Evolutionary conservation across 2,797 vertebrate genomes (phyloP).

Genomic region (Streptopelia turtur): DNA sequence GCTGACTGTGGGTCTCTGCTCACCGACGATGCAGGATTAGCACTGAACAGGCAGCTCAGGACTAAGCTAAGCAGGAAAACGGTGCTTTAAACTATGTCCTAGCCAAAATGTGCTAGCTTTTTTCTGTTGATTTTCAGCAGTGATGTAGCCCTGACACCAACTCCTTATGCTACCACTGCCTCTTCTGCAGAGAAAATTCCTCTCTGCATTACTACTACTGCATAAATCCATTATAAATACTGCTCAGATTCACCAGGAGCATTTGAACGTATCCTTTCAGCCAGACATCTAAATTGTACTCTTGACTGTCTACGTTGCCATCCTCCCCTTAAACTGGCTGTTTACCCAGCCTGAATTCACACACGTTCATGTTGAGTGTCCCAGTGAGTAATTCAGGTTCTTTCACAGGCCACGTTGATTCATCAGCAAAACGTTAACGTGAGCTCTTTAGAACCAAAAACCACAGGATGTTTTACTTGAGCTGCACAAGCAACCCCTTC

Average conservation of each 20-base stretch:
- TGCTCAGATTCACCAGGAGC: neutral
- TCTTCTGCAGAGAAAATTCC: neutral
- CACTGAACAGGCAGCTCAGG: neutral
- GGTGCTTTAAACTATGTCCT: neutral
- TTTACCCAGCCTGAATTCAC: neutral
- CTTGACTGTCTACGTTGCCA: neutral
- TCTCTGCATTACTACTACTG: neutral
- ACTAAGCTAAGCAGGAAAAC: neutral
- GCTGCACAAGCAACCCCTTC: slow-evolving; percentile 6
- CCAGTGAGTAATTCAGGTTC: slow-evolving; percentile 7
- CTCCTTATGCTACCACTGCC: neutral
- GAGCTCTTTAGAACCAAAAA: slow-evolving; percentile 14
- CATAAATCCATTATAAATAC: neutral
- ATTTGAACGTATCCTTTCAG: neutral
- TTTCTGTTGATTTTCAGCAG: neutral
- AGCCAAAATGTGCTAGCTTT: neutral
- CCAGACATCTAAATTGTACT: neutral
- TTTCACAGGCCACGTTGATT: neutral
- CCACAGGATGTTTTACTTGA: slow-evolving; percentile 53
- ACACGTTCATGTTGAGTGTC: neutral
- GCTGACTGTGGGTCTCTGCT: neutral
- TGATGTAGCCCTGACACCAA: neutral
- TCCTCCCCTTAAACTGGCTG: neutral
- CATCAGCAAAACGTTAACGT: neutral
- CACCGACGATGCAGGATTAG: neutral